Percentiles rank a stretch among this genome's conserved stretches.
Evolutionary conservation across 2,888 invertebrate species (phyloP).

Genomic region (Arrhopalites spinosus): DNA sequence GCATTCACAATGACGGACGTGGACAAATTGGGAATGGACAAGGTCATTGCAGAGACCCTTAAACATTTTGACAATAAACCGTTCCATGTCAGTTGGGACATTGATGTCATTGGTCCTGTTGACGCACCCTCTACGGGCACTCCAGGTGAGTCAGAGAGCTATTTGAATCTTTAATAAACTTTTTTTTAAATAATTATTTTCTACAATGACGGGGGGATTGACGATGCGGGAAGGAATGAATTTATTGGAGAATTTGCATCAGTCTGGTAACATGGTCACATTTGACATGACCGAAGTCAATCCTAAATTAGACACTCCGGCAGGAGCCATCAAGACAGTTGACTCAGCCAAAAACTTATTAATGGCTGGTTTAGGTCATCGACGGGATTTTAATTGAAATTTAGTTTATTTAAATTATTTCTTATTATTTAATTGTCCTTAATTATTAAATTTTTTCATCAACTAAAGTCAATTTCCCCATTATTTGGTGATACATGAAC

Average conservation of each 20-base stretch:
- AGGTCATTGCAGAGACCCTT: conserved; percentile 75
- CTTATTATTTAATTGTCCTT: too few species aligned
- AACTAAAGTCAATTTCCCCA: too few species aligned
- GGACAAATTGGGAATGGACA: conserved; percentile 76
- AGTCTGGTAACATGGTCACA: conserved; percentile 75
- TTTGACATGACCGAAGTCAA: conserved; percentile 92
- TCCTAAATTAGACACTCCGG: conserved; percentile 74
- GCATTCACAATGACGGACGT: conserved; percentile 86
- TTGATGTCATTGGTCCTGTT: conserved; percentile 62
- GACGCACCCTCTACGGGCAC: conserved; percentile 64
- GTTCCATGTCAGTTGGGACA: conserved; percentile 88
- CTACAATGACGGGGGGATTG: conserved; percentile 77
- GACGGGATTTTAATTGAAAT: too few species aligned
- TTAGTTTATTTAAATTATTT: too few species aligned
- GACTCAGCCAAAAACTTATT: conserved; percentile 77
- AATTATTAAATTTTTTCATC: too few species aligned
- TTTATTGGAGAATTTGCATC: conserved; percentile 76
- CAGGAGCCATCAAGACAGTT: conserved; percentile 72
- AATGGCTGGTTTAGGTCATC: conserved; percentile 74
- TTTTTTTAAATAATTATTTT: not conserved
- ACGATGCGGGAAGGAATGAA: conserved; percentile 79
- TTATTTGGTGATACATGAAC: too few species aligned
- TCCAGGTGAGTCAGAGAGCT: conserved; percentile 57
- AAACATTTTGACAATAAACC: conserved; percentile 72
- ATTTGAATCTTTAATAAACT: not conserved